phyloP scores from a whole-genome alignment of 2,797 vertebrate genomes.

The Myiotriccus ornatus region DNA sequence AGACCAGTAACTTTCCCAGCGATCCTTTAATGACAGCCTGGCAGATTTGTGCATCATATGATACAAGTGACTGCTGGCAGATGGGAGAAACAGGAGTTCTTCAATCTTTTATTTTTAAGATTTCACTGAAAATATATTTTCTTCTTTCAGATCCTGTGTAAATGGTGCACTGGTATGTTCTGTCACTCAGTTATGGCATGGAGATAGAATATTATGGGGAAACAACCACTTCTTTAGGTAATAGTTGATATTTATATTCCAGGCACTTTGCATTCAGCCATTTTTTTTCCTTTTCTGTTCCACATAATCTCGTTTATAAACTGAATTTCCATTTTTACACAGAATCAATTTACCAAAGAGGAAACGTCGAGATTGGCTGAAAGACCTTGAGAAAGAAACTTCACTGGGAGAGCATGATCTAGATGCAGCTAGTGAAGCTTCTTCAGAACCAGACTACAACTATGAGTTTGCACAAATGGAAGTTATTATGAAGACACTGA shows the following conservation, averaged over 20 bases:
- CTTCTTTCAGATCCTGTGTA: conserved; percentile 88
- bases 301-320: not conserved
- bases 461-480: conserved; percentile 99
- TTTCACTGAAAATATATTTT: not conserved
- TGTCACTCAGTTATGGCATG: conserved; percentile 91
- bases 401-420: conserved; percentile 84
- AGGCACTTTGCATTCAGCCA: not conserved
- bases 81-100: not conserved
- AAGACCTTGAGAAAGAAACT: conserved; percentile 89
- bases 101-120: not conserved
- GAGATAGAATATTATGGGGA: conserved; percentile 96
- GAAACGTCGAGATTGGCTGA: conserved; percentile 92
- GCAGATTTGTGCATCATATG: not conserved
- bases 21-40: not conserved
- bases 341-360: conserved; percentile 94
- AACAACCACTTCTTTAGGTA: conserved; percentile 99
- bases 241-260: not conserved
- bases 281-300: not conserved
- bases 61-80: not conserved
- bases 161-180: conserved; percentile 88
- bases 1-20: not conserved
- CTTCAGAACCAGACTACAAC: conserved; percentile 96
- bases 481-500: conserved; percentile 98
- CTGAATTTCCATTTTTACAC: not conserved
- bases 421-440: conserved; percentile 94